These are phyloP conservation scores for Brachionichthys hirsutus DNA, from an alignment of 2,113 vertebrate species.

Conservation along the genomic window DNA sequence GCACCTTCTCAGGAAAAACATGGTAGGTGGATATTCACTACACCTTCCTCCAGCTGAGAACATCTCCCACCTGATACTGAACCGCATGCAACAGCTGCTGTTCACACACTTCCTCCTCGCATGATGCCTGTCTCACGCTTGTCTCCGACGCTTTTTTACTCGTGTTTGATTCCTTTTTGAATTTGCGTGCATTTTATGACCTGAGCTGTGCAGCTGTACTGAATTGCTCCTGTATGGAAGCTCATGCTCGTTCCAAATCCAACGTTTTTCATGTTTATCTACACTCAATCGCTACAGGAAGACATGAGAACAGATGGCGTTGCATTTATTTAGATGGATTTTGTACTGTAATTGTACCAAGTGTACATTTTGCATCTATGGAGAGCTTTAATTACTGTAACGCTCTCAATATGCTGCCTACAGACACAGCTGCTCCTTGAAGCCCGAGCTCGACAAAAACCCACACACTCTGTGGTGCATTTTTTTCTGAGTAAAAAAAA, in stretches of 20 bases:
- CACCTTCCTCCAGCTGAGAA: constrained; percentile 23
- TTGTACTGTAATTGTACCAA: constrained; percentile 23
- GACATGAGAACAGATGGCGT: constrained; percentile 26
- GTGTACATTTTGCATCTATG: constrained; percentile 20
- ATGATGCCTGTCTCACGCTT: constrained; percentile 1
- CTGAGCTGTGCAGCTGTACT: constrained; percentile 3
- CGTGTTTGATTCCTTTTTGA: neutral
- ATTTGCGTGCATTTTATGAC: constrained; percentile 10
- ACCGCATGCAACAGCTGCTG: constrained; percentile 18
- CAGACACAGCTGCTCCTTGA: constrained; percentile 34
- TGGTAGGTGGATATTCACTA: constrained; percentile 65
- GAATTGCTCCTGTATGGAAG: neutral
- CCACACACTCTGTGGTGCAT: neutral
- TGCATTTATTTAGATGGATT: constrained; percentile 34
- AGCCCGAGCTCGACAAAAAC: constrained; percentile 4
- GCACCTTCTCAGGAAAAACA: constrained; percentile 49
- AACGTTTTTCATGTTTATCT: constrained; percentile 18
- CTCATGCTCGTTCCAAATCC: neutral
- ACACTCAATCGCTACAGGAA: constrained; percentile 7
- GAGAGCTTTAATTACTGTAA: constrained; percentile 29
- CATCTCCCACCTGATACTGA: neutral
- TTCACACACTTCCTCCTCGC: neutral
- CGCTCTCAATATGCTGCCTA: constrained; percentile 30
- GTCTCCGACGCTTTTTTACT: neutral
- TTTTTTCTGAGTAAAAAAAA: neutral